Conservation (phyloP, 37 sponge, comb jelly and placozoan species). For the Haliclona indistincta region DNA sequence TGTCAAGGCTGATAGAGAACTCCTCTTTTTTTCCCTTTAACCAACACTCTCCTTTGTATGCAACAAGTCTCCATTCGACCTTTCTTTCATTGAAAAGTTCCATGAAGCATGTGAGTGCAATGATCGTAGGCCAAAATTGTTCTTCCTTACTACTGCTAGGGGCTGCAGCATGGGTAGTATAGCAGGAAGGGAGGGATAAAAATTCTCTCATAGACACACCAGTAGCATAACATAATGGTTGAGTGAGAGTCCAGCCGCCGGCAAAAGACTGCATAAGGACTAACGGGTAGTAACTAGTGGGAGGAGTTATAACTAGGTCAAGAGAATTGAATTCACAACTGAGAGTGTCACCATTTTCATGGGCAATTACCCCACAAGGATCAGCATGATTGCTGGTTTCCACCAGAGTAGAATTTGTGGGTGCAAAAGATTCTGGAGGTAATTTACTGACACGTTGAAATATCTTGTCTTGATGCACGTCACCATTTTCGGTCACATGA, state of each 20-base stretch:
- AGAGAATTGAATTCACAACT: no score
- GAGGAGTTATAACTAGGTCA: no score
- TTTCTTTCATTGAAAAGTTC: constrained; percentile 26
- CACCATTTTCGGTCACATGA: no score
- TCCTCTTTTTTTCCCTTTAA: constrained; percentile 27
- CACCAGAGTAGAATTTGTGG: neutral
- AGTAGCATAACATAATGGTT: constrained; percentile 46
- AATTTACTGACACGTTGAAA: no score
- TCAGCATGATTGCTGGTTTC: constrained; percentile 7
- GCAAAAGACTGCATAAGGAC: constrained; percentile 53
- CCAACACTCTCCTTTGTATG: constrained; percentile 39
- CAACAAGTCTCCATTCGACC: constrained; percentile 52
- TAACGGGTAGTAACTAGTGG: no score
- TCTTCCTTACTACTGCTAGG: constrained; percentile 13
- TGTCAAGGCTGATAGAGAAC: neutral
- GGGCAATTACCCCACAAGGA: no score
- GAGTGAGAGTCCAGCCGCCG: constrained; percentile 49
- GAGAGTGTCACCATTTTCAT: no score
- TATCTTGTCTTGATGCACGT: no score
- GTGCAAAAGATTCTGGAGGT: neutral
- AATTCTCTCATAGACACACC: constrained; percentile 45
- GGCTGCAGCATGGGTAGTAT: neutral
- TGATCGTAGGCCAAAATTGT: constrained; percentile 48
- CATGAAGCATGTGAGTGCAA: constrained; percentile 48
- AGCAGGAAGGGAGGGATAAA: neutral